Evolutionary conservation across 1,140 invertebrate species (phyloP), one percentile per base, ranked within the genome.

Genomic region (Stegodyphus mimosarum): DNA sequence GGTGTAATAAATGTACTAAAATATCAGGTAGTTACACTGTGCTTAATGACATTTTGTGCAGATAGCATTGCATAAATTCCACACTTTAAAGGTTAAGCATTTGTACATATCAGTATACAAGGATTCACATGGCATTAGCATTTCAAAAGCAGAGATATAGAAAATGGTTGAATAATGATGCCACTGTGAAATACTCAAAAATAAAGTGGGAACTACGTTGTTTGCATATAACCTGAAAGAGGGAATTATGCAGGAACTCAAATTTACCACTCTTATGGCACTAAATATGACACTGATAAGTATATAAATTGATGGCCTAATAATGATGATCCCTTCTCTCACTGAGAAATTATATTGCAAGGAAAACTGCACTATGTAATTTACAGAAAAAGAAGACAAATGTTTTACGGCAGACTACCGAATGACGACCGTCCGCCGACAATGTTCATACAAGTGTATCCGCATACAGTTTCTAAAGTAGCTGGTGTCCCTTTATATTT

Each of bases 201-300:
- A 74, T 18, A 55, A 69, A 33, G 70, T 69, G 50, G 33, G 81
- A 69, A 75, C 80, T 75, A 74, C 52, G n/a, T 69, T 9, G 64
- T 53, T 18, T 64, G 33, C 49, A 64, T 76, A 76, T 76, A 76
- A 10, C 11, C 48, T 60, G n/a, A 75, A 84, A 73, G 75, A 60
- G 81, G 78, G 70, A 72, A 70, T 75, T 74, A 66, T 64, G 69
- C 74, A 86, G 83, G 83, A 86, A 86, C 83, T 78, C 53, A 86
- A 86, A 86, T 77, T 78, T 84, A 84, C 81, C 81, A 84, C 69
- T 53, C 52, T 50, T 86, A 86, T 86, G 83, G 83, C 83, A 86
- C 83, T 86, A 86, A 83, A 76, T 86, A 86, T 86, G 83, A 86
- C 83, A 86, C 83, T 74, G 72, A 84, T 84, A 86, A 86, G 83